Evolutionary conservation across 2,797 vertebrate species (phyloP).

Genomic region (Falco naumanni): DNA sequence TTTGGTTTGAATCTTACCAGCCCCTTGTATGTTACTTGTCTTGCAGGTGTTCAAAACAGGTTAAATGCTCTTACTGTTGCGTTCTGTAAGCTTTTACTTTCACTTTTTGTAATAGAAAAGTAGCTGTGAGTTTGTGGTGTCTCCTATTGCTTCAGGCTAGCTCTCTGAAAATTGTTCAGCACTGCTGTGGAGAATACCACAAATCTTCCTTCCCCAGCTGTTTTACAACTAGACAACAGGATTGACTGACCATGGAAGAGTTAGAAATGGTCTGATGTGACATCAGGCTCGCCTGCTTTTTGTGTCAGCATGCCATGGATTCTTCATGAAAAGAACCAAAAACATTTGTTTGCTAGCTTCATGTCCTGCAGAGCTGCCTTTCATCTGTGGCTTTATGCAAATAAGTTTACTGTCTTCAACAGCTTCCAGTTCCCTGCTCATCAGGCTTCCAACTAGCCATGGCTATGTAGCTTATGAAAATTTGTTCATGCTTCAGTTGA

Average conservation of each 20-base stretch:
- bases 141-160: neutral
- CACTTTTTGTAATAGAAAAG: neutral
- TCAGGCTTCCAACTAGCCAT: neutral
- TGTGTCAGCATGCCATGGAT: neutral
- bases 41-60: neutral
- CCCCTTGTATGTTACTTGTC: neutral
- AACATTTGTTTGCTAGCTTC: neutral
- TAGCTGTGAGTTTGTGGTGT: neutral
- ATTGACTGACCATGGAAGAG: neutral
- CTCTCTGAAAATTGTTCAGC: neutral
- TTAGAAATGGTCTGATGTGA: neutral
- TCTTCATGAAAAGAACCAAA: neutral
- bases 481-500: neutral
- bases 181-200: neutral
- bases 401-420: neutral
- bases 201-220: neutral
- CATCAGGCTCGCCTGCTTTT: neutral
- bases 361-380: neutral
- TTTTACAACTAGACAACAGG: neutral
- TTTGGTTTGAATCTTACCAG: neutral
- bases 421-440: slow-evolving; percentile 2
- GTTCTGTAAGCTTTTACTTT: neutral
- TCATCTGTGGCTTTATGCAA: slow-evolving; percentile 6
- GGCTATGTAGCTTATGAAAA: neutral
- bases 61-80: neutral